Percentiles rank a stretch among this genome's conserved stretches.
phyloP scores from a whole-genome alignment of 2,797 vertebrate species.

The Lates japonicus region DNA sequence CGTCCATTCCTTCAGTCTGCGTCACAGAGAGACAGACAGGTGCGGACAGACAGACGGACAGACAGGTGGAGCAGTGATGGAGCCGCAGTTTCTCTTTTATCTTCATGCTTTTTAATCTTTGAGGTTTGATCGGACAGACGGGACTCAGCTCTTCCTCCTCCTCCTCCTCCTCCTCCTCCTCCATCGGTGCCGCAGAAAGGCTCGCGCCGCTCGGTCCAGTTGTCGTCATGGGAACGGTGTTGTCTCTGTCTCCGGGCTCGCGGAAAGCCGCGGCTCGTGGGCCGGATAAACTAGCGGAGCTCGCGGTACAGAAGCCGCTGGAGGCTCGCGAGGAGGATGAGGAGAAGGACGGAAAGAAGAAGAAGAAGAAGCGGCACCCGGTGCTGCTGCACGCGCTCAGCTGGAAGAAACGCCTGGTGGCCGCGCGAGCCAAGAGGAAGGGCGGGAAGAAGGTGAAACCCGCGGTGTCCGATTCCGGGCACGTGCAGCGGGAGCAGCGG shows the following conservation, averaged over 20 bases:
- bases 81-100: neutral
- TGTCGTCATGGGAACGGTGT: slow-evolving; percentile 92
- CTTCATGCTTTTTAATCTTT: neutral
- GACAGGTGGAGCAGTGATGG: slow-evolving; percentile 3
- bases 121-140: neutral
- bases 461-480: slow-evolving; percentile 67
- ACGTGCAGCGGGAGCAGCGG: slow-evolving; percentile 81
- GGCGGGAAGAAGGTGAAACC: slow-evolving; percentile 84
- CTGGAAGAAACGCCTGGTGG: slow-evolving; percentile 93
- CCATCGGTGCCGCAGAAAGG: slow-evolving; percentile 26
- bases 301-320: slow-evolving; percentile 20
- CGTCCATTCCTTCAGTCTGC: slow-evolving; percentile 19
- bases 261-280: slow-evolving; percentile 78
- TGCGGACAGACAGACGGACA: neutral
- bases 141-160: neutral
- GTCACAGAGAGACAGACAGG: slow-evolving; percentile 50
- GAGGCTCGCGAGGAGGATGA: slow-evolving; percentile 30
- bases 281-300: slow-evolving; percentile 65
- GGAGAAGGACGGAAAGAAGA: slow-evolving; percentile 73
- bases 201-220: slow-evolving; percentile 38
- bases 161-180: neutral
- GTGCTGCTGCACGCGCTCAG: slow-evolving; percentile 91
- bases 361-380: slow-evolving; percentile 89
- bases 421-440: slow-evolving; percentile 89
- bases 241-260: slow-evolving; percentile 89